These are phyloP conservation scores for Varroa destructor DNA, from an alignment of 1,140 invertebrate species.

Conservation along the genomic window DNA sequence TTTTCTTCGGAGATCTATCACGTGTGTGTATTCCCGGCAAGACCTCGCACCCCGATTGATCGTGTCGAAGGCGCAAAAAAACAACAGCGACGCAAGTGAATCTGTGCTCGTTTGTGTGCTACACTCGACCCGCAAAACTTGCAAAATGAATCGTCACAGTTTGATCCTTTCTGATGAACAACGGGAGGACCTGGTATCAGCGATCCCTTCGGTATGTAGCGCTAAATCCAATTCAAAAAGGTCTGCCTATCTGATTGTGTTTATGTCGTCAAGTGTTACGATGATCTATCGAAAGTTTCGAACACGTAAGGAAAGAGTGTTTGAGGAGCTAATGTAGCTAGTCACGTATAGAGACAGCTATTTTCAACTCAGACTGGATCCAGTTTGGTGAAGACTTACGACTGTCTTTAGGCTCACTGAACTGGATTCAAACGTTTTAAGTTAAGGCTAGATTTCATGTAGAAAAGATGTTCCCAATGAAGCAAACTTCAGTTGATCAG, in stretches of 20 bases:
- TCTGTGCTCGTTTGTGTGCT: too few relatives aligned
- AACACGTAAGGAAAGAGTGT: not conserved
- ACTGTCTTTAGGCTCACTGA: too few relatives aligned
- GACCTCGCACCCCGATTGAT: too few relatives aligned
- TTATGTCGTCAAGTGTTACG: not conserved
- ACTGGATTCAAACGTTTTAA: conserved; percentile 10
- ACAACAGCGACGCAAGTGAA: too few relatives aligned
- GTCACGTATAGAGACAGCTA: conserved; percentile 9
- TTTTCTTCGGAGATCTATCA: too few relatives aligned
- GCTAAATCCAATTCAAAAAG: conserved; percentile 6
- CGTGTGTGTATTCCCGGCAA: too few relatives aligned
- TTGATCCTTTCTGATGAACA: conserved; percentile 33
- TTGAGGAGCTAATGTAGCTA: not conserved
- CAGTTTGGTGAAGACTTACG: too few relatives aligned
- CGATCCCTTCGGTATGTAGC: conserved; percentile 32
- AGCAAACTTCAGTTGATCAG: too few relatives aligned
- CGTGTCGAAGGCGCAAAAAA: too few relatives aligned
- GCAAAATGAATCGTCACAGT: conserved; percentile 29
- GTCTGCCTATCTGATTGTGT: conserved; percentile 13
- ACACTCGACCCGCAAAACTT: too few relatives aligned
- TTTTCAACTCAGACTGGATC: too few relatives aligned
- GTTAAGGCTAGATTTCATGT: not conserved
- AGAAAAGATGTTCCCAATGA: too few relatives aligned
- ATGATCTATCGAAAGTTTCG: not conserved
- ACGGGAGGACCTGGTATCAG: conserved; percentile 29